Conservation (phyloP, 2,113 vertebrate genomes). For the Rhagologus leucostigma region DNA sequence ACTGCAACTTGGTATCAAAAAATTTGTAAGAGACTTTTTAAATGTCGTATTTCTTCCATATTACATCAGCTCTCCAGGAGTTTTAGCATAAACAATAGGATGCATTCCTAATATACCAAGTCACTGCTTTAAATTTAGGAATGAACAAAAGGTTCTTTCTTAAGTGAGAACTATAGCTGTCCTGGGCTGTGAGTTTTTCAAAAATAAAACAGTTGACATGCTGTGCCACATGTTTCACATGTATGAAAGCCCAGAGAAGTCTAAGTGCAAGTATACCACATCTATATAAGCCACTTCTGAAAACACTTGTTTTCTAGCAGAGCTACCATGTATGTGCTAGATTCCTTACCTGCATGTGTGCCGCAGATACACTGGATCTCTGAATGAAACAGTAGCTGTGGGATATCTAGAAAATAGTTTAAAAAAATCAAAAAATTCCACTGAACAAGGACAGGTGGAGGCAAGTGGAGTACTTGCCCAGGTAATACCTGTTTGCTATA, state of each 20-base stretch:
- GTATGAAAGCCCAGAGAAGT: neutral
- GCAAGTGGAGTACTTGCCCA: neutral
- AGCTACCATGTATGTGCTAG: neutral
- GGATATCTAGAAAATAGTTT: neutral
- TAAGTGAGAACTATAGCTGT: neutral
- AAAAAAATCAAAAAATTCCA: neutral
- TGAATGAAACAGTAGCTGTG: neutral
- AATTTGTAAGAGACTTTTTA: neutral
- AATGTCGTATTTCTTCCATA: neutral
- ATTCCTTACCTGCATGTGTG: neutral
- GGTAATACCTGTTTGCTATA: neutral
- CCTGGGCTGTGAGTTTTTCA: neutral
- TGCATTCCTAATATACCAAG: neutral
- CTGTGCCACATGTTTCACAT: accelerated
- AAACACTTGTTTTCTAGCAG: neutral
- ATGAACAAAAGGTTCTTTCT: neutral
- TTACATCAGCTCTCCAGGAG: neutral
- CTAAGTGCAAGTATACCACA: neutral
- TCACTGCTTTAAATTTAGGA: neutral
- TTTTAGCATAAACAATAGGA: neutral
- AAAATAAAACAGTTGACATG: neutral
- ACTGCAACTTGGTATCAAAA: neutral
- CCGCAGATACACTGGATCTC: neutral
- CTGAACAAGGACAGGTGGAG: neutral
- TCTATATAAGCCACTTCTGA: neutral